phyloP scores from a whole-genome alignment of 2,888 invertebrate genomes.

The Reticulitermes lucifugus region DNA sequence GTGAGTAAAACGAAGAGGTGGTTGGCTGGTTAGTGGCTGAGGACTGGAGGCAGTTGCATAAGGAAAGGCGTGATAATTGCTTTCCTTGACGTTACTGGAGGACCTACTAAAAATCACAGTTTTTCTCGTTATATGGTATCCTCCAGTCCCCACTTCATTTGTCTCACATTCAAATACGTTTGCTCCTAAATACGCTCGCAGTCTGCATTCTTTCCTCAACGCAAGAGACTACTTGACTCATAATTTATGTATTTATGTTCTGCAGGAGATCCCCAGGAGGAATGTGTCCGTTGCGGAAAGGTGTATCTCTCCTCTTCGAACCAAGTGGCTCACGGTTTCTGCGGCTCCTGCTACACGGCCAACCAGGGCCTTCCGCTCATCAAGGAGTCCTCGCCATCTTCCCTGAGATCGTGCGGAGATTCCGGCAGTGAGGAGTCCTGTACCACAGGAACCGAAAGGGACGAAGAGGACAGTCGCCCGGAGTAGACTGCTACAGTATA shows the following conservation, averaged over 20 bases:
- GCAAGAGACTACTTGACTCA: too few species aligned
- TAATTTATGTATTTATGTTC: constrained; percentile 45
- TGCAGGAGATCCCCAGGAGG: constrained; percentile 71
- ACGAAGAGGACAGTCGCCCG: constrained; percentile 55
- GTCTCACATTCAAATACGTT: too few species aligned
- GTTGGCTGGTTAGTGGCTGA: too few species aligned
- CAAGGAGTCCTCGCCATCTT: constrained; percentile 48
- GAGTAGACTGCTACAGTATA: constrained; percentile 14
- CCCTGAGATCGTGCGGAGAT: constrained; percentile 54
- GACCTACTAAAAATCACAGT: too few species aligned
- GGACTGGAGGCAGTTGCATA: too few species aligned
- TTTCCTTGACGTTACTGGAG: too few species aligned
- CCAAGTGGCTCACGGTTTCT: constrained; percentile 61
- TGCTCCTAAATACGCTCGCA: too few species aligned
- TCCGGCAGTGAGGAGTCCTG: constrained; percentile 55
- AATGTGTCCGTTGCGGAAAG: constrained; percentile 71
- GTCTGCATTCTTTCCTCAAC: too few species aligned
- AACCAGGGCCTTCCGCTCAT: constrained; percentile 54
- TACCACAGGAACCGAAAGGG: constrained; percentile 53
- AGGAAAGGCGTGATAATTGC: too few species aligned
- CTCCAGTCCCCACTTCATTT: too few species aligned
- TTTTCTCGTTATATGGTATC: too few species aligned
- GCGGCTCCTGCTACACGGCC: constrained; percentile 60
- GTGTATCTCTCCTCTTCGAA: constrained; percentile 64
- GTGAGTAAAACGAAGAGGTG: too few species aligned